Conservation (phyloP, 1,140 invertebrate genomes). For the Dendroctonus valens region DNA sequence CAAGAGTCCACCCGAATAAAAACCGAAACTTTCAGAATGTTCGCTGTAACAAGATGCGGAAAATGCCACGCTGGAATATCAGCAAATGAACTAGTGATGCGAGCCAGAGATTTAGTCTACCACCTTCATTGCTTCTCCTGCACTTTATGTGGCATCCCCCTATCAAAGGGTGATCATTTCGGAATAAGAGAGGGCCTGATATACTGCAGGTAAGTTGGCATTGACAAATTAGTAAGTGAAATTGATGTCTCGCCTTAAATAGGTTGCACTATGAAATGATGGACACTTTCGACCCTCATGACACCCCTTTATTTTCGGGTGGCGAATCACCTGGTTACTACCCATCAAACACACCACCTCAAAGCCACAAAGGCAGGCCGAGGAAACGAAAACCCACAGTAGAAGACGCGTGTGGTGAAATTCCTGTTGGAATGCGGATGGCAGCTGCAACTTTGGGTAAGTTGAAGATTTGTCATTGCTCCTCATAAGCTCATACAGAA, state of each 20-base stretch:
- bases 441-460: constrained; percentile 69
- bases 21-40: constrained; percentile 61
- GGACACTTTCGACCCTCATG: constrained; percentile 51
- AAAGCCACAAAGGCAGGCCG: constrained; percentile 75
- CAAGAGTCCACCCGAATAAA: too few relatives aligned
- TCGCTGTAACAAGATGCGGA: constrained; percentile 78
- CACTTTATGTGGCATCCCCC: constrained; percentile 72
- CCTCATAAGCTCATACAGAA: too few relatives aligned
- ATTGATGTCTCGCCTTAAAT: constrained; percentile 44
- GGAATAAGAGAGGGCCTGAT: constrained; percentile 78
- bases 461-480: constrained; percentile 29
- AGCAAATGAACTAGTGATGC: constrained; percentile 90
- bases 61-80: constrained; percentile 81
- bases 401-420: constrained; percentile 54
- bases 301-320: constrained; percentile 53
- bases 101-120: constrained; percentile 83
- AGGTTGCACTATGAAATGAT: constrained; percentile 67
- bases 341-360: constrained; percentile 57
- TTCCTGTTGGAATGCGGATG: constrained; percentile 68
- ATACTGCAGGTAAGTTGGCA: constrained; percentile 64
- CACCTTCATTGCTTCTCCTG: constrained; percentile 91
- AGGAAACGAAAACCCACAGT: constrained; percentile 69
- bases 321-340: constrained; percentile 61
- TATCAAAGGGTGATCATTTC: constrained; percentile 86
- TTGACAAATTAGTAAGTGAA: neutral